Base-by-base conservation (phyloP, 2,797 vertebrate species). In the Enteromius radiatus region DNA sequence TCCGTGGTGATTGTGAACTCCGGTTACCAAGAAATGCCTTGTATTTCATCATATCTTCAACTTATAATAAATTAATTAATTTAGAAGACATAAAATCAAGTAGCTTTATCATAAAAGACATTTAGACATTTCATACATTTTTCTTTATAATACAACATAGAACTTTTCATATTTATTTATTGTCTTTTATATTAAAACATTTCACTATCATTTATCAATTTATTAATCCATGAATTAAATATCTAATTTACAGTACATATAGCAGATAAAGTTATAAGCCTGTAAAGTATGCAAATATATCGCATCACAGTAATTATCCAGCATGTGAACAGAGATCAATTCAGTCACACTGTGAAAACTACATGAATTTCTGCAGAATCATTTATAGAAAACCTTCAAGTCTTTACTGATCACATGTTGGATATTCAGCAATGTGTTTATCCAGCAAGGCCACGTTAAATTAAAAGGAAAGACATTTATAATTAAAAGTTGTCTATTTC, bases 1-100 rank as follows among this genome's bases (percentile, higher is more conserved):
- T 86, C 68, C 3, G 68, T 28, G 71, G 68, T 81, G 70, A 87
- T 86, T 84, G 84, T 38, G 69, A 80, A 67, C 54, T 70, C 70
- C 59, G 69, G 77, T 75, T 33, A 28, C 70, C 61, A 52, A 79
- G 81, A 82, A 79, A 82, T 59, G n/a, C 7, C 49, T 64, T 78
- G 75, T 47, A 49, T 54, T 56, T 56, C 52, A 54, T 19, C 52
- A 56, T 19, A 49, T 3, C 7, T 59, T 59, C 10, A 23, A 59
- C 4, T 59, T 9, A 26, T 2, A 26, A 26, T 11, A 38, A 67
- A 67, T 12, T 2, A 38, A 61, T 61, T 7, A 5, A 65, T 33
- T 5, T 12, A 12, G 19, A 36, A 38, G 9, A n/a, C 10, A 33
- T 1, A 67, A 67, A 10, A 12, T n/a, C 12, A 63, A 17, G 26